phyloP scores from a whole-genome alignment of 2,888 invertebrate genomes.

The Eueremaeus valkanovi region DNA sequence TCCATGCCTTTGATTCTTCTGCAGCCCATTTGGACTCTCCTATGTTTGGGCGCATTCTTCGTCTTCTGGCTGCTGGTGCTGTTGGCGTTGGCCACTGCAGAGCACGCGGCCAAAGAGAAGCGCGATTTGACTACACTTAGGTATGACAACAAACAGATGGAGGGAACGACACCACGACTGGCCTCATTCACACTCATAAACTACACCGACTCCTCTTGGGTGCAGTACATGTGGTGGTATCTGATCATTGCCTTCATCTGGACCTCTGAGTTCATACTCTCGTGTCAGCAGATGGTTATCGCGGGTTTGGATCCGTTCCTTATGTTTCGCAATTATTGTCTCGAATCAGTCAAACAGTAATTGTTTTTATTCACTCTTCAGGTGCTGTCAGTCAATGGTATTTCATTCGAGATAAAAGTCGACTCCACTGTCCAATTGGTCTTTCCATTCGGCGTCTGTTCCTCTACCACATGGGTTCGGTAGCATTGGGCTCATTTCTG shows the following conservation, averaged over 20 bases:
- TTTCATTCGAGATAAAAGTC: conserved; percentile 58
- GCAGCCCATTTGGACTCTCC: conserved; percentile 67
- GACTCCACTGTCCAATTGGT: conserved; percentile 42
- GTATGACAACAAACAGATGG: neutral
- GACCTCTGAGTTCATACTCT: conserved; percentile 89
- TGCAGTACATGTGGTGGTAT: conserved; percentile 91
- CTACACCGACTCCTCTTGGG: conserved; percentile 59
- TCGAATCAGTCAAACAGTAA: neutral
- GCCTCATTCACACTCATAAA: conserved; percentile 43
- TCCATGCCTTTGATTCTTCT: conserved; percentile 77
- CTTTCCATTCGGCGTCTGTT: conserved; percentile 39
- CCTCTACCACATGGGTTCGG: conserved; percentile 81
- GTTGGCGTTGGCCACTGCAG: conserved; percentile 62
- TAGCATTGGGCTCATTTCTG: conserved; percentile 86
- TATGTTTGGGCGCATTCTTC: conserved; percentile 71
- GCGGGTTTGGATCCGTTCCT: conserved; percentile 55
- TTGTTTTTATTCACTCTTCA: neutral
- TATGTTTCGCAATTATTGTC: neutral
- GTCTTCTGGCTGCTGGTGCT: conserved; percentile 81
- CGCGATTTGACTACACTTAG: neutral
- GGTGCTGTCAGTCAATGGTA: conserved; percentile 93
- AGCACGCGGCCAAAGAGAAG: conserved; percentile 31
- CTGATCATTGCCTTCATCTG: conserved; percentile 83
- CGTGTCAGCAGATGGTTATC: conserved; percentile 89
- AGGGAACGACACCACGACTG: neutral